Percentiles rank a stretch among this genome's conserved stretches.
These are phyloP conservation scores for Ophioninae sp. DNA, from an alignment of 2,888 invertebrate species.

Conservation along the genomic window DNA sequence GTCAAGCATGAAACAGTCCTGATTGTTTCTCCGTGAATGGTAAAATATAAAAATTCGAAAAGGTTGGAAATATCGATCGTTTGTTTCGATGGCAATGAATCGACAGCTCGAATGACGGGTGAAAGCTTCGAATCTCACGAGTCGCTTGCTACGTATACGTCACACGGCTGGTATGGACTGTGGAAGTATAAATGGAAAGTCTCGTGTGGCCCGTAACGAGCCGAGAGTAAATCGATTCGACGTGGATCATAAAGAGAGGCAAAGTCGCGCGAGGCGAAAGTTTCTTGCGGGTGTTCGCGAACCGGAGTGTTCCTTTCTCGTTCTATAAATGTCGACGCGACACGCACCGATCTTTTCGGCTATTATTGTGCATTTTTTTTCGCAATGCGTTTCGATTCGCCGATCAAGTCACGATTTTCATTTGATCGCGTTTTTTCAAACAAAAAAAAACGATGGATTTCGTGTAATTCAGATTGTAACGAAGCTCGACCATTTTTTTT, in stretches of 20 bases:
- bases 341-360: background rate
- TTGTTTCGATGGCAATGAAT: conserved; percentile 37
- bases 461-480: no score
- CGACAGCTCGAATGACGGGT: conserved; percentile 23
- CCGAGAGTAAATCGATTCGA: conserved; percentile 66
- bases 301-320: conserved; percentile 30
- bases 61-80: background rate
- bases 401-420: no score
- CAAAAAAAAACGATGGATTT: no score
- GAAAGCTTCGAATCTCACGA: conserved; percentile 54
- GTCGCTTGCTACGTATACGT: conserved; percentile 19
- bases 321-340: conserved; percentile 18
- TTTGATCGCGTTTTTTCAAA: no score
- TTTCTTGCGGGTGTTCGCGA: conserved; percentile 43
- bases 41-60: background rate
- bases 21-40: conserved; percentile 2
- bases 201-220: conserved; percentile 65
- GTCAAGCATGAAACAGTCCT: background rate
- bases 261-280: conserved; percentile 55
- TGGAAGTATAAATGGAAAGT: conserved; percentile 60
- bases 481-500: no score
- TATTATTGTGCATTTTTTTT: background rate
- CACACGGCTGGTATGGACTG: background rate
- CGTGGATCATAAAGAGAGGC: conserved; percentile 64
- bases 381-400: background rate